phyloP scores from a whole-genome alignment of 2,113 vertebrate genomes.

The Procavia capensis region DNA sequence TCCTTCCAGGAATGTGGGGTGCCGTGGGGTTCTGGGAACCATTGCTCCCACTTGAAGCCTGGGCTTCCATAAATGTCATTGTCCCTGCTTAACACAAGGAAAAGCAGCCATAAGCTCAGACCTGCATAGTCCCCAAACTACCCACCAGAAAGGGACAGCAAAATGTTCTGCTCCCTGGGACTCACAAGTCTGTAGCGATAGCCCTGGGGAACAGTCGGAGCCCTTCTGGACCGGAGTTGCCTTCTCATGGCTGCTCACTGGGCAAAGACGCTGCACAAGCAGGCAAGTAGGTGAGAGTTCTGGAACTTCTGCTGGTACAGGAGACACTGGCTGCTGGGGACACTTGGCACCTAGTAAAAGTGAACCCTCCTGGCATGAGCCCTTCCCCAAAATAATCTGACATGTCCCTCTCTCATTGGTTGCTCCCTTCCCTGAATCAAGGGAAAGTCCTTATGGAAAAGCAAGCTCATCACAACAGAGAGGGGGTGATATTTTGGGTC shows the following conservation, averaged over 20 bases:
- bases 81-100: background rate
- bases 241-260: slow-evolving; percentile 76
- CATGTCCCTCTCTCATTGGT: slow-evolving; percentile 78
- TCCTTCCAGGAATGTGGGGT: slow-evolving; percentile 11
- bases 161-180: slow-evolving; percentile 54
- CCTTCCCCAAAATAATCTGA: slow-evolving; percentile 83
- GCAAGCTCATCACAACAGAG: slow-evolving; percentile 81
- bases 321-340: slow-evolving; percentile 75
- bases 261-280: slow-evolving; percentile 19
- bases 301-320: slow-evolving; percentile 70
- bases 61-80: slow-evolving; percentile 30
- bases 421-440: slow-evolving; percentile 76
- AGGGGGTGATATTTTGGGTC: slow-evolving; percentile 78
- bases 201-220: slow-evolving; percentile 60
- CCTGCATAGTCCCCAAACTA: slow-evolving; percentile 23
- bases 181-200: slow-evolving; percentile 80
- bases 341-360: slow-evolving; percentile 75
- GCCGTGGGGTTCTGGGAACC: background rate
- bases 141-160: slow-evolving; percentile 23
- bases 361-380: slow-evolving; percentile 77
- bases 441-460: slow-evolving; percentile 82
- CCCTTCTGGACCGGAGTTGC: slow-evolving; percentile 77
- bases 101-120: background rate
- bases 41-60: slow-evolving; percentile 19
- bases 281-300: slow-evolving; percentile 50